These are phyloP conservation scores for Brachirus orientalis DNA, from an alignment of 2,113 vertebrate genomes.

Conservation along the genomic window DNA sequence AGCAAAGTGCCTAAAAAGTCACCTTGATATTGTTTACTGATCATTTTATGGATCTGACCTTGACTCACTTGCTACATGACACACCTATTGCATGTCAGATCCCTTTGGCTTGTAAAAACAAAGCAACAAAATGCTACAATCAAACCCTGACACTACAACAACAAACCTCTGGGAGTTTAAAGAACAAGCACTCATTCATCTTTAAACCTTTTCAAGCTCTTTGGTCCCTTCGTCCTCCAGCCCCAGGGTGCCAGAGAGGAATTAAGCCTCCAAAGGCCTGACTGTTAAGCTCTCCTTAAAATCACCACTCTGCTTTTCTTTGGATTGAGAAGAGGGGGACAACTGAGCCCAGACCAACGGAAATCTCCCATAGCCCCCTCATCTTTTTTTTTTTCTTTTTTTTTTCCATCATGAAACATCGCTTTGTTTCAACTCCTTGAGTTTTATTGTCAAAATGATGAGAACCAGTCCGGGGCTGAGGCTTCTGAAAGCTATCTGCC, in stretches of 20 bases:
- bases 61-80: not conserved
- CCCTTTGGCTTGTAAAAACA: slow-evolving; percentile 11
- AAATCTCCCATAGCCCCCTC: slow-evolving; percentile 61
- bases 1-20: slow-evolving; percentile 66
- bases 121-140: slow-evolving; percentile 42
- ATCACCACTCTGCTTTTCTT: slow-evolving; percentile 51
- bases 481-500: slow-evolving; percentile 65
- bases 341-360: slow-evolving; percentile 47
- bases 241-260: slow-evolving; percentile 70
- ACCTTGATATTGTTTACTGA: slow-evolving; percentile 6
- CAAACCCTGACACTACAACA: slow-evolving; percentile 35
- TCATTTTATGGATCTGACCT: not conserved
- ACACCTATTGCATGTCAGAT: slow-evolving; percentile 8
- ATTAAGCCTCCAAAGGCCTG: slow-evolving; percentile 67
- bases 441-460: slow-evolving; percentile 84
- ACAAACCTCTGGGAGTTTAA: slow-evolving; percentile 58
- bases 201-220: too few relatives aligned
- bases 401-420: slow-evolving; percentile 56
- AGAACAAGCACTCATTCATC: slow-evolving; percentile 63
- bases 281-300: slow-evolving; percentile 51
- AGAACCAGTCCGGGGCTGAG: slow-evolving; percentile 75
- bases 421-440: slow-evolving; percentile 79
- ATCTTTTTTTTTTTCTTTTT: slow-evolving; percentile 17
- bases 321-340: slow-evolving; percentile 27
- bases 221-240: slow-evolving; percentile 39